Evolutionary conservation across 2,113 vertebrate genomes (phyloP).

Genomic region (Setophaga kirtlandii): DNA sequence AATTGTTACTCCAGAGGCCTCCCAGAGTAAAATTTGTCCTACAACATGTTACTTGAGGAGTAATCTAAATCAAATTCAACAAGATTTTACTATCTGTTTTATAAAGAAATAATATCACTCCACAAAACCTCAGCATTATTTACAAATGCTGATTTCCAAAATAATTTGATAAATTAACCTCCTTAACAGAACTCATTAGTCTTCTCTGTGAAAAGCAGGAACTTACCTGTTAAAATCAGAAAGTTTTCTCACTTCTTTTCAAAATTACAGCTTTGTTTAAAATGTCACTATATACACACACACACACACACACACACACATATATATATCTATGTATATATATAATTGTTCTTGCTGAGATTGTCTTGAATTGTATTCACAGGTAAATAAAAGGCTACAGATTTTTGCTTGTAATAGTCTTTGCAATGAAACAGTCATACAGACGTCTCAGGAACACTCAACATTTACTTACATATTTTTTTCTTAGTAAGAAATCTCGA

Average conservation of each 20-base stretch:
- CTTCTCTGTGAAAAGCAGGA: background rate
- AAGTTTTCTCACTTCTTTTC: background rate
- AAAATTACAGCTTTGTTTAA: background rate
- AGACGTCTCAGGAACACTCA: background rate
- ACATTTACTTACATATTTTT: rapidly evolving
- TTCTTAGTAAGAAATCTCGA: background rate
- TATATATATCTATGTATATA: background rate
- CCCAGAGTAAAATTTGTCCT: background rate
- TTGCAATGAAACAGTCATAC: background rate
- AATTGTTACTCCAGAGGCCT: background rate
- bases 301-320: background rate
- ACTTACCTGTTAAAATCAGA: background rate
- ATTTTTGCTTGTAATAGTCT: background rate
- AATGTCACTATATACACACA: background rate
- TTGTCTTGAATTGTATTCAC: background rate
- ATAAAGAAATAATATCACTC: background rate
- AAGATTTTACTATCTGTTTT: background rate
- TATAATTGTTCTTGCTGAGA: background rate
- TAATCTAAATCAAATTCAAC: background rate
- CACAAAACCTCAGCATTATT: background rate
- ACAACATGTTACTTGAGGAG: background rate
- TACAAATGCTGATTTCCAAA: background rate
- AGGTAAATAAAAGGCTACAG: background rate
- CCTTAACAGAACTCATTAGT: background rate
- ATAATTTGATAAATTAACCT: background rate